Base-by-base conservation (phyloP, 2,113 vertebrate genomes). In the Neotragus pygmaeus region DNA sequence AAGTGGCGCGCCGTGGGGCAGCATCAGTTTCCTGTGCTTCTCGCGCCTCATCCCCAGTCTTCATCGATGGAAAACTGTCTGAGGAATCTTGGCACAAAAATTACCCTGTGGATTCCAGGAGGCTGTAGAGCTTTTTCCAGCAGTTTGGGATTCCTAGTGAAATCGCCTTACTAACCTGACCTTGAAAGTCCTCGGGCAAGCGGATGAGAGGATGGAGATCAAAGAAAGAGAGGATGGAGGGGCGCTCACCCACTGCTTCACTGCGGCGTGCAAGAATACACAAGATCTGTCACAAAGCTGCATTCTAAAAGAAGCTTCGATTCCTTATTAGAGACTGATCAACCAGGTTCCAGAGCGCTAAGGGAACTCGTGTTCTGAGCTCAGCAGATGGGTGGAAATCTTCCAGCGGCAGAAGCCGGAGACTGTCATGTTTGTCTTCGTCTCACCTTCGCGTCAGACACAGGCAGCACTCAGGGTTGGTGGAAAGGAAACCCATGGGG, bases 131-230 rank as follows among this genome's bases (percentile, higher is more conserved):
- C 30, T 91, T 51, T 88, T 49, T 36, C 58, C 2, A 60, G 7
- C 45, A 45, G 9, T 91, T 62, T 45, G 43, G n/a, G 16, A 75
- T 89, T 47, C 36, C 23, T 36, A 36, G 14, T 39, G 19, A 95
- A 94, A 80, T 83, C 9, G 7, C 78, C 28, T 49, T 60, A 58
- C 3, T 36, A 36, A 17, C 7, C 9, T 70, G 58, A 13, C 30
- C 43, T 16, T 57, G 43, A 14, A 84, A 25, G 17, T 60, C 45
- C 2, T 3, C 17, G 12, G 19, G 30, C 9, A 14, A 60, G 13
- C 23, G 25, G 15, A 17, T 1, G 23, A 75, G 28, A 57, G 43
- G 3, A 0, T 2, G 7, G 2, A 21, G 19, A 10, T n/a, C 27
- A 88, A 64, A 57, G 47, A 57, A 21, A 85, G 25, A 28, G 14